These are phyloP conservation scores for Chelidonichthys spinosus DNA, from an alignment of 2,797 vertebrate genomes.

Conservation along the genomic window DNA sequence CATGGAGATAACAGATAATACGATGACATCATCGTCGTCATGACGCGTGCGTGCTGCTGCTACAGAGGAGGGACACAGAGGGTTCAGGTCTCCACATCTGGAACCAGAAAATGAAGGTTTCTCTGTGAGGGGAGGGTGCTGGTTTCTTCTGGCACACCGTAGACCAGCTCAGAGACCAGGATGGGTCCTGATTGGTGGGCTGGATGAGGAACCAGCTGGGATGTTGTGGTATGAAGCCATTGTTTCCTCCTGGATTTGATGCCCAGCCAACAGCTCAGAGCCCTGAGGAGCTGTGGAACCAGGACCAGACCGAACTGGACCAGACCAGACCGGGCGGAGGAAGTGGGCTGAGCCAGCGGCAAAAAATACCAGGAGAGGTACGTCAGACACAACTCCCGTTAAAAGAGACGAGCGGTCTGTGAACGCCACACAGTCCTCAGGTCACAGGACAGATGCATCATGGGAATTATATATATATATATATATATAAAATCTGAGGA, in stretches of 20 bases:
- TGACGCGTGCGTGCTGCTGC: too few species aligned
- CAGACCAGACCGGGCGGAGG: too few species aligned
- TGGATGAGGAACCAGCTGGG: not conserved
- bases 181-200: not conserved
- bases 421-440: not conserved
- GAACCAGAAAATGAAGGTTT: too few species aligned
- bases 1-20: too few species aligned
- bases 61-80: too few species aligned
- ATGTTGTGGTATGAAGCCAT: slow-evolving; percentile 17
- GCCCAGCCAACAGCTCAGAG: slow-evolving; percentile 12
- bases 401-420: not conserved
- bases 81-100: too few species aligned
- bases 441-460: not conserved
- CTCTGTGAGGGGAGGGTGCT: too few species aligned
- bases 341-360: not conserved
- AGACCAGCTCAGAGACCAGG: too few species aligned
- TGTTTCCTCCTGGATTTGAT: slow-evolving; percentile 23
- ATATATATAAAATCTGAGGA: too few species aligned
- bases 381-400: not conserved
- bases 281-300: slow-evolving; percentile 5
- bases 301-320: too few species aligned
- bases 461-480: not conserved
- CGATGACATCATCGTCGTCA: too few species aligned
- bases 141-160: too few species aligned
- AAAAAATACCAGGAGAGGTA: not conserved